Base-by-base conservation (phyloP, 92 coral and sea anemone genomes). In the Palythoa heliodiscus region DNA sequence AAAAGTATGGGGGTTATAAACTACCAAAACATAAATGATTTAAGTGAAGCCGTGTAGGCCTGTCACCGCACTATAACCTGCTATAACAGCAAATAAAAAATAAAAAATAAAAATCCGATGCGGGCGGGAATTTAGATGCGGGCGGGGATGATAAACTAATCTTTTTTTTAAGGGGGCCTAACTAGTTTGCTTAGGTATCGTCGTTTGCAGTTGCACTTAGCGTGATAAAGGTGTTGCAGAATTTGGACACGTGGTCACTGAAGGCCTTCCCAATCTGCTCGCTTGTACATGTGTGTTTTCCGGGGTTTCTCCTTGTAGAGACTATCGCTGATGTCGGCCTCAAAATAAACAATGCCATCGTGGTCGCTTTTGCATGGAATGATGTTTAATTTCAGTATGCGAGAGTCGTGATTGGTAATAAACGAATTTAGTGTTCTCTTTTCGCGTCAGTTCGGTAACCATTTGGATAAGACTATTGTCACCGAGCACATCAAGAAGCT, bases 321-420 rank as follows among this genome's bases (percentile, higher is more conserved):
- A 71, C 71, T 13, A 86, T 72, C 11, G 89, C 83, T 29, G 35
- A 29, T 29, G 35, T 29, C 35, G 1, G 35, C 35, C 35, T 29
- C 35, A 1, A 29, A 0, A 48, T 86, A 90, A 4, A 88, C 90
- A 72, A 87, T 90, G 2, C 69, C 82, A 38, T 83, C 90, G 29
- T 90, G 90, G 35, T 88, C 90, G 37, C 90, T 82, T 19, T 82
- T 71, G 11, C 86, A 83, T 71, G 90, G 86, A 70, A 71, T 80
- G 60, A 37, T 57, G 63, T 87, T 87, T 50, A 87, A 50, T 35
- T 71, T 80, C 22, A 29, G 77, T 35, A 87, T 55, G 61, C 85
- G 90, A 14, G 90, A 87, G 23, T 80, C 82, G 63, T 87, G 80
- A 39, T 87, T 87, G 52, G 90, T 81, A 52, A 70, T 87, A 53